Percentiles rank a stretch among this genome's conserved stretches.
phyloP scores from a whole-genome alignment of 2,888 invertebrate genomes.

The Mimas tiliae region DNA sequence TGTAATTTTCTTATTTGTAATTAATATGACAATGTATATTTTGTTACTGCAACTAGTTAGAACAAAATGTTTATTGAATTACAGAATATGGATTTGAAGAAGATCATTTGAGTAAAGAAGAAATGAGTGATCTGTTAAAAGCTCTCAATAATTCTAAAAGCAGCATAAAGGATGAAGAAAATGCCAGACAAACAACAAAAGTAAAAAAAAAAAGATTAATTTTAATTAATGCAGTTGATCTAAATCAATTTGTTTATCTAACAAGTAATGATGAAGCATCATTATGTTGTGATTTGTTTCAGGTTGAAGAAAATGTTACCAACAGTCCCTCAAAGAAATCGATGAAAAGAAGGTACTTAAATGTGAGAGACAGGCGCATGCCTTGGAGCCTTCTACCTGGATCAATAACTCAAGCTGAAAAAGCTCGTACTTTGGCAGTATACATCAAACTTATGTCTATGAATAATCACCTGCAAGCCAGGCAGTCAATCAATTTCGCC shows the following conservation, averaged over 20 bases:
- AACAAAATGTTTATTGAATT: slow-evolving; percentile 15
- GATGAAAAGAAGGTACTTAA: slow-evolving; percentile 69
- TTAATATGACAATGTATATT: not conserved
- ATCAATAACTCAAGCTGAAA: slow-evolving; percentile 66
- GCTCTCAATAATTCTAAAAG: slow-evolving; percentile 75
- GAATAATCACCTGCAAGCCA: slow-evolving; percentile 71
- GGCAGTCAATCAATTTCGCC: slow-evolving; percentile 65
- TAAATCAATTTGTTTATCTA: not conserved
- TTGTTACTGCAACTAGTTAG: not conserved
- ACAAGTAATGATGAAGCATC: not conserved
- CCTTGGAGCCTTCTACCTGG: slow-evolving; percentile 77
- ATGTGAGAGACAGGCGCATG: slow-evolving; percentile 74
- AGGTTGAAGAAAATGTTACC: slow-evolving; percentile 49
- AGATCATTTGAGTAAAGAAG: slow-evolving; percentile 75
- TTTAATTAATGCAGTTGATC: not conserved
- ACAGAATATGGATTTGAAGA: slow-evolving; percentile 77
- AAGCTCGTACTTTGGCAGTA: slow-evolving; percentile 71
- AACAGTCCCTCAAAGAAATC: slow-evolving; percentile 48
- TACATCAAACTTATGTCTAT: slow-evolving; percentile 78
- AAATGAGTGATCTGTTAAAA: slow-evolving; percentile 76
- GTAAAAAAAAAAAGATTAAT: not conserved
- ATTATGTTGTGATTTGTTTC: not conserved
- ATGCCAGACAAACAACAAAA: slow-evolving; percentile 43
- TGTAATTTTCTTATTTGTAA: no score
- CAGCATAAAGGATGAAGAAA: slow-evolving; percentile 66